A percentile compares a stretch with the other conserved stretches of the same genome.
phyloP scores from a whole-genome alignment of 2,113 vertebrate species.

The Apus apus region DNA sequence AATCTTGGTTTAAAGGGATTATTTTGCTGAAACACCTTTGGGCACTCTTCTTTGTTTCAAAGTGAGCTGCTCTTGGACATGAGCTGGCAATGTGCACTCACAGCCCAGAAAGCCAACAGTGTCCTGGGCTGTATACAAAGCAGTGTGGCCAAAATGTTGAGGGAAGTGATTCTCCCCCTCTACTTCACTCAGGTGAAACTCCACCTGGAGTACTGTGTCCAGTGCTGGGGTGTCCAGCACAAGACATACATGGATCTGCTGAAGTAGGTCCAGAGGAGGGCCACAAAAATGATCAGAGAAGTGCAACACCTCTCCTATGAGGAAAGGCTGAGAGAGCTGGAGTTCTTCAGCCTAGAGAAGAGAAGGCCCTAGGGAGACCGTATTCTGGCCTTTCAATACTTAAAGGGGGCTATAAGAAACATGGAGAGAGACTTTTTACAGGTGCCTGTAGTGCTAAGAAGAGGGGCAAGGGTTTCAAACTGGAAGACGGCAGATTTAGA shows the following conservation, averaged over 20 bases:
- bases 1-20: neutral
- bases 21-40: neutral
- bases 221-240: rapidly evolving
- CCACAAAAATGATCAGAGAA: neutral
- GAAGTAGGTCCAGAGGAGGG: neutral
- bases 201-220: rapidly evolving
- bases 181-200: rapidly evolving
- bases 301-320: neutral
- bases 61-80: neutral
- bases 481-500: neutral
- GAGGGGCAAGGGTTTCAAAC: neutral
- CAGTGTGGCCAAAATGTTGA: rapidly evolving
- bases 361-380: neutral
- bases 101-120: neutral
- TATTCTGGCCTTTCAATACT: neutral
- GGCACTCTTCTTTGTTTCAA: neutral
- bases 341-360: neutral
- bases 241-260: neutral
- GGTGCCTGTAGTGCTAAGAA: neutral
- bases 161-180: neutral
- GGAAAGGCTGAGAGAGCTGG: neutral
- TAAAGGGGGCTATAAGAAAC: neutral
- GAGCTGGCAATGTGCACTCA: rapidly evolving
- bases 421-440: neutral
- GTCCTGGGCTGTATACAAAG: neutral